Evolutionary conservation across 2,113 vertebrate genomes (phyloP).

Genomic region (Paradisaea rubra): DNA sequence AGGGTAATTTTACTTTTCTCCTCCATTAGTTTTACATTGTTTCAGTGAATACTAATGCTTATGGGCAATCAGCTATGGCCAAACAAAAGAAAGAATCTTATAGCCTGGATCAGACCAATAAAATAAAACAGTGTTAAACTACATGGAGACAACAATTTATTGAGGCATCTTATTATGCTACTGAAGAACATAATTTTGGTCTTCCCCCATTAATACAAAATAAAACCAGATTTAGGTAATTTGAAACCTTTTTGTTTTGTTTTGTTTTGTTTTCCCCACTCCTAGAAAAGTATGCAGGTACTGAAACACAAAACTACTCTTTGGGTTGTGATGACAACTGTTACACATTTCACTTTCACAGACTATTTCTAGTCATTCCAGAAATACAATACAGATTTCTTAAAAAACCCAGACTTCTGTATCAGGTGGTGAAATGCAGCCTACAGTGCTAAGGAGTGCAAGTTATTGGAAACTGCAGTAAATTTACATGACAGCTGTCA

Average conservation of each 20-base stretch:
- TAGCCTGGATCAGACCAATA: background rate
- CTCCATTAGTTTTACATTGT: background rate
- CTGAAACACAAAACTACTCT: background rate
- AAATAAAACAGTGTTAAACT: background rate
- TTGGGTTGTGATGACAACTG: background rate
- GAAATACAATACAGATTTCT: background rate
- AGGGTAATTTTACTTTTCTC: background rate
- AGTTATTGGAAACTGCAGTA: background rate
- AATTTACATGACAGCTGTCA: background rate
- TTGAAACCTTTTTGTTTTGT: background rate
- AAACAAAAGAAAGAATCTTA: background rate
- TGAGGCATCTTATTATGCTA: background rate
- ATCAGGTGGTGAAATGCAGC: background rate
- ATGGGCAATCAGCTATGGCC: background rate
- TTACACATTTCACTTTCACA: background rate
- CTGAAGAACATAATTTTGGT: background rate
- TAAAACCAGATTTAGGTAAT: background rate
- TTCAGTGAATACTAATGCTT: background rate
- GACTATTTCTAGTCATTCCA: background rate
- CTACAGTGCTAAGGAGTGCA: background rate
- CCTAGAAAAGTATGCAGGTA: background rate
- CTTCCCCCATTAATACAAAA: background rate
- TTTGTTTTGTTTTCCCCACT: rapidly evolving
- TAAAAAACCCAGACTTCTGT: background rate
- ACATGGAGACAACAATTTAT: background rate